Base-by-base conservation (phyloP, 1,140 invertebrate genomes). In the Trichonephila clavata region DNA sequence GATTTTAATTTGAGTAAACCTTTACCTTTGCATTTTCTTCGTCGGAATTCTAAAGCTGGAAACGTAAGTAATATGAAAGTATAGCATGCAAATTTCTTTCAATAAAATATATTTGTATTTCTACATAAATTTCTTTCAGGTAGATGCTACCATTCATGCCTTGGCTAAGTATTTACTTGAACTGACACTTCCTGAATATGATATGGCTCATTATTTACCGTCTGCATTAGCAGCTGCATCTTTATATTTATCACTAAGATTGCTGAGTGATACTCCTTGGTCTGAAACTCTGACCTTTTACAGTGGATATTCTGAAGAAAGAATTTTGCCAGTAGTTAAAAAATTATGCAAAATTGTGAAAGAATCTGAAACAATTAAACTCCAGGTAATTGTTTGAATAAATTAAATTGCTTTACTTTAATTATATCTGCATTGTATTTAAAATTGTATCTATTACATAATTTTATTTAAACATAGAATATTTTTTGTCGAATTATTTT, bases 151-250 rank as follows among this genome's bases (percentile, higher is more conserved):
- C 91, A 97, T 98, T 95, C 98, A 99, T 95, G 97, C 97, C 83
- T 96, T 99, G 95, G 98, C 98, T 13, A 99, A 99, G 96, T 99
- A 99, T 95, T 97, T 99, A 86, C 97, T 99, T 94, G 99, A 99
- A 95, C 95, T 99, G 57, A 97, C 97, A 93, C 96, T 99, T 68
- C 95, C 98, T 20, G 97, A 99, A 77, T 99, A 99, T 95, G 96
- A 97, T 60, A 97, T 99, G 96, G 97, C 97, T 50, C 97, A 98
- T 95, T 97, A 97, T 95, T 96, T 96, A 88, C 98, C 99, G 7
- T 99, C 98, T 20, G 94, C 97, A n/a, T 96, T 97, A 71, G 98
- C 98, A 84, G 98, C 98, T 90, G 97, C 97, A 77, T 97, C 97
- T 60, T 96, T 98, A 80, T 98, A 97, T 95, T 96, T 98, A 57